Conservation (phyloP, 2,888 invertebrate species). For the Machimus rusticus region DNA sequence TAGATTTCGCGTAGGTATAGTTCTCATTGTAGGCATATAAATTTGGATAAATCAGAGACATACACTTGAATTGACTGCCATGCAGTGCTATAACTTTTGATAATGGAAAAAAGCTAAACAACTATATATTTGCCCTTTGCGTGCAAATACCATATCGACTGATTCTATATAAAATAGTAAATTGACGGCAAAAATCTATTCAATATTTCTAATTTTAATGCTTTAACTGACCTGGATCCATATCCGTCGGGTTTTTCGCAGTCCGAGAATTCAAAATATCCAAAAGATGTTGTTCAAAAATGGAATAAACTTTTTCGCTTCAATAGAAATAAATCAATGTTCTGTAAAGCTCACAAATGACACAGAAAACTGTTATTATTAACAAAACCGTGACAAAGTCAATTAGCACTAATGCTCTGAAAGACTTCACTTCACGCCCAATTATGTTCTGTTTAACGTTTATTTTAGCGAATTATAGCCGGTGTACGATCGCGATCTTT, state of each 20-base stretch:
- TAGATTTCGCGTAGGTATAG: too few species aligned
- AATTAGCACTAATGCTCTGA: constrained; percentile 10
- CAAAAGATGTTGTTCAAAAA: not conserved
- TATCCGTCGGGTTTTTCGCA: constrained; percentile 42
- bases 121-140: too few species aligned
- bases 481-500: not conserved
- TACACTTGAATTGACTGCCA: too few species aligned
- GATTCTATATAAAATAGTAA: not conserved
- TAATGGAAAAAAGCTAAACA: too few species aligned
- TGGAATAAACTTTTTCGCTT: not conserved
- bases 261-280: not conserved
- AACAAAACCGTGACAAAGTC: constrained; percentile 26
- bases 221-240: constrained; percentile 45
- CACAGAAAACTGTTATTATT: constrained; percentile 12
- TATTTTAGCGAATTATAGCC: not conserved
- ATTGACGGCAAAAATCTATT: not conserved
- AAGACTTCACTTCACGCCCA: constrained; percentile 32
- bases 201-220: not conserved
- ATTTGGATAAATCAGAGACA: too few species aligned
- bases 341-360: not conserved
- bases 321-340: not conserved
- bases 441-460: constrained; percentile 32
- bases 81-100: too few species aligned
- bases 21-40: too few species aligned
- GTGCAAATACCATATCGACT: too few species aligned